Evolutionary conservation across 2,797 vertebrate species (phyloP).

Genomic region (Protonibea diacanthus): DNA sequence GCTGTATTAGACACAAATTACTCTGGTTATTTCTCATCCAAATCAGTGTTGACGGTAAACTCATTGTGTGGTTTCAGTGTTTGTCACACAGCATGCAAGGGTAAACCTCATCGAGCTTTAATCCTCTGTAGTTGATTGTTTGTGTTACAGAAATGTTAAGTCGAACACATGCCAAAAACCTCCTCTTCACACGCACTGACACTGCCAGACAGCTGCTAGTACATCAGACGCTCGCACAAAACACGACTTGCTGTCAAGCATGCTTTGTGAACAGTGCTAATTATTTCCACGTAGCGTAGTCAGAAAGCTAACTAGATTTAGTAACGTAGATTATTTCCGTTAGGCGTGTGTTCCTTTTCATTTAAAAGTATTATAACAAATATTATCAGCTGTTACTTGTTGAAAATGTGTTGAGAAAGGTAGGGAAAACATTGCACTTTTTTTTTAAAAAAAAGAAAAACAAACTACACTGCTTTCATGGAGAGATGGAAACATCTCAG

Average conservation of each 20-base stretch:
- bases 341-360: constrained; percentile 32
- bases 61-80: constrained; percentile 61
- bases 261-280: constrained; percentile 58
- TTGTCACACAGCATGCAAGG: constrained; percentile 65
- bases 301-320: constrained; percentile 39
- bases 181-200: constrained; percentile 54
- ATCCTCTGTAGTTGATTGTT: constrained; percentile 45
- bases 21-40: constrained; percentile 37
- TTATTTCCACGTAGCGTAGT: constrained; percentile 50
- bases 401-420: constrained; percentile 49
- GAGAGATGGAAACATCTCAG: constrained; percentile 24
- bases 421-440: constrained; percentile 62
- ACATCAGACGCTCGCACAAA: constrained; percentile 19
- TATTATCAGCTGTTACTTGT: constrained; percentile 44
- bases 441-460: constrained; percentile 6
- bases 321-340: constrained; percentile 45
- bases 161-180: constrained; percentile 62
- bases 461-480: constrained; percentile 31
- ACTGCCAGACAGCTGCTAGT: constrained; percentile 73
- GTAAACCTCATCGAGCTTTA: constrained; percentile 46
- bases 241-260: constrained; percentile 47
- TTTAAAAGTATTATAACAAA: constrained; percentile 32
- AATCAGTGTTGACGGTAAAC: constrained; percentile 48
- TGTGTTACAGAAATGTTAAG: constrained; percentile 34
- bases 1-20: constrained; percentile 38